These are phyloP conservation scores for Papilio polytes DNA, from an alignment of 1,140 invertebrate genomes.

Conservation along the genomic window DNA sequence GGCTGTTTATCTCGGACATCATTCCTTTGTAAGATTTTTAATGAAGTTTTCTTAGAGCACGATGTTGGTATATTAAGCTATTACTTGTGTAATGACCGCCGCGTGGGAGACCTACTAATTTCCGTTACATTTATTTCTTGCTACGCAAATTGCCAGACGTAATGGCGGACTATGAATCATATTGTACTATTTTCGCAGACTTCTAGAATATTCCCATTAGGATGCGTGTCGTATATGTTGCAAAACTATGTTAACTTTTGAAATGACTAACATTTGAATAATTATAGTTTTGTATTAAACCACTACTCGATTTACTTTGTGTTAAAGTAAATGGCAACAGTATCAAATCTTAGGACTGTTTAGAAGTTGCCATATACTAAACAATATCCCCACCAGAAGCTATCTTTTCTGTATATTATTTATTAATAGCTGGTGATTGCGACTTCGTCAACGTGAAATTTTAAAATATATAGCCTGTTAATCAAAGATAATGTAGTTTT, in stretches of 20 bases:
- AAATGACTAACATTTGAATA: conserved; percentile 2
- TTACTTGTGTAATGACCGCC: conserved; percentile 56
- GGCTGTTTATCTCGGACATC: conserved; percentile 52
- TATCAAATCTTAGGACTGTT: background rate
- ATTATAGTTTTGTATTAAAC: background rate
- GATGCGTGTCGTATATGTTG: background rate
- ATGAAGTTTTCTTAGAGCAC: conserved; percentile 54
- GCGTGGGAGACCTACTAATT: conserved; percentile 61
- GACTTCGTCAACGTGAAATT: no score
- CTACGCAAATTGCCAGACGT: conserved; percentile 51
- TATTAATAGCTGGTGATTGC: no score
- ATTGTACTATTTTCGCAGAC: conserved; percentile 45
- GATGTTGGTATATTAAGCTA: conserved; percentile 50
- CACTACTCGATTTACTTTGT: background rate
- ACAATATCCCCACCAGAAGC: background rate
- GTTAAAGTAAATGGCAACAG: background rate
- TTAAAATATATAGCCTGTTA: no score
- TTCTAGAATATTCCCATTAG: conserved; percentile 35
- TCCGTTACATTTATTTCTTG: conserved; percentile 61
- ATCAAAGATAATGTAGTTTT: no score
- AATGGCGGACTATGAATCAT: conserved; percentile 48
- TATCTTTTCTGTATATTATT: background rate
- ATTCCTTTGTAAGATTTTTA: conserved; percentile 50
- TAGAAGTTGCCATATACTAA: background rate
- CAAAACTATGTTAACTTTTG: background rate